A percentile compares a stretch with the other conserved stretches of the same genome.
Conservation (phyloP, 1,140 invertebrate genomes). For the Macrocentrus cingulum region DNA sequence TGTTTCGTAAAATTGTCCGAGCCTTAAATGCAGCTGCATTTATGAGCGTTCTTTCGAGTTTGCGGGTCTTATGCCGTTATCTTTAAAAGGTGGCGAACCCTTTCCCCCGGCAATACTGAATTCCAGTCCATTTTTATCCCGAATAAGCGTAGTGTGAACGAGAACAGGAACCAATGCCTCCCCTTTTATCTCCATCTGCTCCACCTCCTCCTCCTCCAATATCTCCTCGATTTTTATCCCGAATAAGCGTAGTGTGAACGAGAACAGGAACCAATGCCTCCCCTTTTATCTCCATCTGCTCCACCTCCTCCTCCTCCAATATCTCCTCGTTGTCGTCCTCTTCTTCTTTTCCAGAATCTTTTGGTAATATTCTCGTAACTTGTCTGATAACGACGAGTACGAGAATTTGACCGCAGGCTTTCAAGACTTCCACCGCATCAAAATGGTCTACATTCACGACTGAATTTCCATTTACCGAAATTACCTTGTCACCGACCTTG, state of each 20-base stretch:
- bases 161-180: constrained; percentile 53
- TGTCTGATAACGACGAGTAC: constrained; percentile 81
- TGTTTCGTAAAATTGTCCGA: too few relatives aligned
- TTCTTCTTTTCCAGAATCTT: too few relatives aligned
- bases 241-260: constrained; percentile 83
- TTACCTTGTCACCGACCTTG: constrained; percentile 88
- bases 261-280: constrained; percentile 53
- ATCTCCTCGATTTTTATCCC: constrained; percentile 86
- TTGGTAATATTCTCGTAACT: constrained; percentile 57
- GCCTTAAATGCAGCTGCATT: too few relatives aligned
- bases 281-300: too few relatives aligned
- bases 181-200: too few relatives aligned
- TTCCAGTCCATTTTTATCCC: constrained; percentile 87
- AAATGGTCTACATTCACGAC: constrained; percentile 91
- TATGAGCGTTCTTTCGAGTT: too few relatives aligned
- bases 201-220: too few relatives aligned
- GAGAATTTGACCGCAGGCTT: constrained; percentile 83
- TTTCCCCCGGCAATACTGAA: constrained; percentile 96
- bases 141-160: constrained; percentile 83
- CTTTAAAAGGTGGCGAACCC: constrained; percentile 81
- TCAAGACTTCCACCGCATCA: constrained; percentile 91
- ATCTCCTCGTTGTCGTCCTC: too few relatives aligned
- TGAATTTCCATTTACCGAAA: constrained; percentile 87
- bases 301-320: too few relatives aligned
- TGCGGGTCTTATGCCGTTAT: too few relatives aligned